Conservation (phyloP, 35 echinoderm and acorn worm genomes). For the Eucidaris tribuloides region DNA sequence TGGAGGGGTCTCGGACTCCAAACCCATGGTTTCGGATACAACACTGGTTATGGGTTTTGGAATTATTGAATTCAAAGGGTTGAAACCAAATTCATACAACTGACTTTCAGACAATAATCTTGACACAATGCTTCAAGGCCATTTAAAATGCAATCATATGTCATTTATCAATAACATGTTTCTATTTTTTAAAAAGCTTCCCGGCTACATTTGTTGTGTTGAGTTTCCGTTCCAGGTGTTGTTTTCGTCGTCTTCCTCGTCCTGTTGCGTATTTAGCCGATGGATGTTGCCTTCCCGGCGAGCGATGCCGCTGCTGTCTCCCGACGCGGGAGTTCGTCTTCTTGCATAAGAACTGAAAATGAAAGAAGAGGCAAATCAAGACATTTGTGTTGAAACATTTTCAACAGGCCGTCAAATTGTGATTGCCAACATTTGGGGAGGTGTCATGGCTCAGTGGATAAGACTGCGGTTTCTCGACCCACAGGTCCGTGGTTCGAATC, state of each 20-base stretch:
- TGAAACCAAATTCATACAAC: too few relatives aligned
- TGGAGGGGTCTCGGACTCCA: too few relatives aligned
- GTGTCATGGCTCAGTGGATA: neutral
- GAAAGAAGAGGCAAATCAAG: neutral
- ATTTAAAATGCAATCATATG: too few relatives aligned
- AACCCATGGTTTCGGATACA: too few relatives aligned
- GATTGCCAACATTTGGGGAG: neutral
- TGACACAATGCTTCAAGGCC: too few relatives aligned
- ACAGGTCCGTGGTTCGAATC: neutral
- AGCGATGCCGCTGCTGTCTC: neutral
- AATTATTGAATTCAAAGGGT: too few relatives aligned
- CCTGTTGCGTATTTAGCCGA: conserved; percentile 38
- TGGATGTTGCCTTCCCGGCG: conserved; percentile 89
- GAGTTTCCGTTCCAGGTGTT: conserved; percentile 98
- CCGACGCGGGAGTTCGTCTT: conserved; percentile 46
- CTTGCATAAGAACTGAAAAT: conserved; percentile 65
- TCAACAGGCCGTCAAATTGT: neutral
- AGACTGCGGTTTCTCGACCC: neutral
- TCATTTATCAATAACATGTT: too few relatives aligned
- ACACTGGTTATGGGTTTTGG: too few relatives aligned
- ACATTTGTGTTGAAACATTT: neutral
- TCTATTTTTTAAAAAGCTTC: too few relatives aligned
- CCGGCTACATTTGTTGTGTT: conserved; percentile 85
- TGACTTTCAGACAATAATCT: too few relatives aligned
- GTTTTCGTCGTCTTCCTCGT: conserved; percentile 91